Percentiles rank a stretch among this genome's conserved stretches.
These are phyloP conservation scores for Meta bourneti DNA, from an alignment of 2,888 invertebrate species.

Conservation along the genomic window DNA sequence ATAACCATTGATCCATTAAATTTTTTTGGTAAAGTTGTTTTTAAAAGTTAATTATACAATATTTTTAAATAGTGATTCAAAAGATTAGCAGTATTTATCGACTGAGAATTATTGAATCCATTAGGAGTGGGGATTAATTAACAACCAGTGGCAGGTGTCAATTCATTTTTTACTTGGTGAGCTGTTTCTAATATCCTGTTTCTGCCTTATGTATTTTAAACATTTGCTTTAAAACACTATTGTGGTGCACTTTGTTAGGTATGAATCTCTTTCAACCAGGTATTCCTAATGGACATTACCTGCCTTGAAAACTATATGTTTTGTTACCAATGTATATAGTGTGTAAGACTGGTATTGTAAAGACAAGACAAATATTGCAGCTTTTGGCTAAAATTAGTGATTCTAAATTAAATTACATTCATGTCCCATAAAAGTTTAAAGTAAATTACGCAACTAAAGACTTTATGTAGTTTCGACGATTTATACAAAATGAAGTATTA, in stretches of 20 bases:
- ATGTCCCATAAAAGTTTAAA: too few relatives aligned
- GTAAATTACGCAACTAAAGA: too few relatives aligned
- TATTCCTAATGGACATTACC: constrained; percentile 18
- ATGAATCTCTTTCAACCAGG: constrained; percentile 11
- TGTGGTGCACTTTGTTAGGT: constrained; percentile 7
- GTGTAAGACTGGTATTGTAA: constrained; percentile 13
- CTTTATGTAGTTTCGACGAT: too few relatives aligned
- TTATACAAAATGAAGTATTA: too few relatives aligned
- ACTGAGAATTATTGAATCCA: too few relatives aligned
- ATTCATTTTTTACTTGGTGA: neutral
- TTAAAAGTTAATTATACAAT: too few relatives aligned
- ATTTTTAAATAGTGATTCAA: too few relatives aligned
- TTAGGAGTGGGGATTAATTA: too few relatives aligned
- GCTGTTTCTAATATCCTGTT: neutral
- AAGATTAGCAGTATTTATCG: too few relatives aligned
- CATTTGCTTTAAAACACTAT: neutral
- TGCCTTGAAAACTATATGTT: constrained; percentile 12
- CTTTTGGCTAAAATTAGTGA: constrained; percentile 37
- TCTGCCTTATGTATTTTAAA: constrained; percentile 1
- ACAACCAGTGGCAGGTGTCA: neutral
- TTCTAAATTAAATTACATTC: constrained; percentile 6
- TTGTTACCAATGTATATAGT: constrained; percentile 51
- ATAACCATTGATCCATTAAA: too few relatives aligned
- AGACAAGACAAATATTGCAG: constrained; percentile 17
- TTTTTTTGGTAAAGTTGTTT: too few relatives aligned